Percentiles rank a stretch among this genome's conserved stretches.
phyloP scores from a whole-genome alignment of 2,113 vertebrate species.

The Neotoma lepida region DNA sequence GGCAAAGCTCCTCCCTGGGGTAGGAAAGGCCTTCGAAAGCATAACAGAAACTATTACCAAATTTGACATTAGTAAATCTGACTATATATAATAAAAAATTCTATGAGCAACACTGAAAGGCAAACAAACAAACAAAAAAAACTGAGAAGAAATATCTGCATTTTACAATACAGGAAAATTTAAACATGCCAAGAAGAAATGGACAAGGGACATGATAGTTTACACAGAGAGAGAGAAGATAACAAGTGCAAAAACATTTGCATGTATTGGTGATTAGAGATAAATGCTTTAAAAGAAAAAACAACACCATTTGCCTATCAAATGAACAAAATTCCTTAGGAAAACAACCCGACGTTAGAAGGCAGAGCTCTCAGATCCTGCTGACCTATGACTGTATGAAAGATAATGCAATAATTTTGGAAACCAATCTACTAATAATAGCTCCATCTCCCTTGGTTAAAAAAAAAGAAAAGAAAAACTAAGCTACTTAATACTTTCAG shows the following conservation, averaged over 20 bases:
- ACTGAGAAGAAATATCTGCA: not conserved
- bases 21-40: not conserved
- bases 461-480: not conserved
- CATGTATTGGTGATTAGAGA: not conserved
- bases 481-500: not conserved
- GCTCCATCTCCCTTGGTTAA: not conserved
- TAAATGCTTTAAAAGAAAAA: slow-evolving; percentile 14
- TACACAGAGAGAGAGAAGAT: not conserved
- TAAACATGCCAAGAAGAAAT: slow-evolving; percentile 37
- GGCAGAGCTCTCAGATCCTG: not conserved
- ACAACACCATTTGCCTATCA: not conserved
- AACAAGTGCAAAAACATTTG: slow-evolving; percentile 22
- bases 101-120: slow-evolving; percentile 39
- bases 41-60: slow-evolving; percentile 29
- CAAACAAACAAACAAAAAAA: not conserved
- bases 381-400: not conserved
- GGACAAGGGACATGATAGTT: not conserved
- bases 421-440: not conserved
- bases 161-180: slow-evolving; percentile 12
- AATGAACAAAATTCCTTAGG: slow-evolving; percentile 27
- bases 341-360: not conserved
- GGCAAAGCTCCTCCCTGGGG: not conserved
- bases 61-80: slow-evolving; percentile 30
- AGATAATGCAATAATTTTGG: not conserved
- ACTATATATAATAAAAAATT: not conserved